Evolutionary conservation across 1,140 invertebrate genomes (phyloP), one percentile per base, ranked within the genome.

Genomic region (Popillia japonica): DNA sequence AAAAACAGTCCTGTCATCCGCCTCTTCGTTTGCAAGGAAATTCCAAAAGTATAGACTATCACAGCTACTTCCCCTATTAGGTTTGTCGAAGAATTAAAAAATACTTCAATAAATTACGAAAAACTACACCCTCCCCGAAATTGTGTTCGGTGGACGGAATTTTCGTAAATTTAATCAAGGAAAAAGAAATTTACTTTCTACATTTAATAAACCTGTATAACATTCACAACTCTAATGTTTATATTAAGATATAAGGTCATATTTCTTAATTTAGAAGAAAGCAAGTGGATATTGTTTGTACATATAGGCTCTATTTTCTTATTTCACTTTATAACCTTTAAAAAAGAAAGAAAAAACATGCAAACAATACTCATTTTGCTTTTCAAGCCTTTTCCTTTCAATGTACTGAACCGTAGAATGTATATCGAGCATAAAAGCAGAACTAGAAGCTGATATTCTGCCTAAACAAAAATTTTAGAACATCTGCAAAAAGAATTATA

Each of bases 301-400:
- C n/a, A 64, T 64, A 20, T 20, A 48, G 17, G 17, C 61, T 23
- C 61, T 64, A 64, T 64, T 64, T 64, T 64, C 61, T 27, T 64
- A 64, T 64, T 64, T 64, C 61, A 64, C 61, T 64, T 64, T 64
- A 64, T 64, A 64, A 64, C 22, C 61, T 11, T 64, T 2, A 64
- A 64, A 64, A 17, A 64, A 3, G 3, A 27, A 64, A 14, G 17
- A 48, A 11, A 48, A 48, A 14, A 48, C 7, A 64, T 64, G 17
- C 23, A 27, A 64, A 20, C 61, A 64, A 64, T 64, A 64, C 23
- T 27, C 61, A 11, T 61, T 61, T 22, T 11, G 8, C 0, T 64
- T 64, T 48, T 14, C 4, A 48, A 10, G 11, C 17, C 11, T n/a
- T 48, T 3, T 48, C 17, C 17, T 48, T 14, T 48, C 11, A 48